Evolutionary conservation across 2,797 vertebrate species (phyloP).

Genomic region (Oreochromis grahami): DNA sequence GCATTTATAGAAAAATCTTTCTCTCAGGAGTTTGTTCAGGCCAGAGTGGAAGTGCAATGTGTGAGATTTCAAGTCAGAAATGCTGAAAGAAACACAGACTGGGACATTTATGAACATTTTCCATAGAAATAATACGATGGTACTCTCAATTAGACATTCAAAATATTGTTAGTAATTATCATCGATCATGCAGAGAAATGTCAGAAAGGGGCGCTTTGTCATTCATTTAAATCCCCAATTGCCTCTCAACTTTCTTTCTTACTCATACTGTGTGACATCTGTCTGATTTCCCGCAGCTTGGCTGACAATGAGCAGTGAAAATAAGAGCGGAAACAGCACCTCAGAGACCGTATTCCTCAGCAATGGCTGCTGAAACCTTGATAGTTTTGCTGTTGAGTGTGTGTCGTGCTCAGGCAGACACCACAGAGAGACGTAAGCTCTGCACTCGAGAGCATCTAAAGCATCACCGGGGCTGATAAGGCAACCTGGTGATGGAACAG

Average conservation of each 20-base stretch:
- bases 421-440: not conserved
- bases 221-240: not conserved
- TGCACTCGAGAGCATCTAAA: not conserved
- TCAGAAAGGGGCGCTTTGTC: not conserved
- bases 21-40: not conserved
- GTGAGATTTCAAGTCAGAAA: not conserved
- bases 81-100: rapidly evolving
- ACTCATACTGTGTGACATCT: not conserved
- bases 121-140: not conserved
- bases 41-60: not conserved
- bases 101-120: not conserved
- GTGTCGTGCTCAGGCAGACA: not conserved
- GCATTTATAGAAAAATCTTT: not conserved
- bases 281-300: not conserved
- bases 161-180: not conserved
- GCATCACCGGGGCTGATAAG: not conserved
- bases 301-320: not conserved
- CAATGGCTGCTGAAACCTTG: not conserved
- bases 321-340: not conserved
- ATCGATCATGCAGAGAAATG: not conserved
- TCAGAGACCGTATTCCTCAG: not conserved
- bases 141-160: not conserved
- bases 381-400: not conserved
- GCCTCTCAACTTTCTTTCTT: not conserved
- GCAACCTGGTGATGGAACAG: not conserved